phyloP scores from a whole-genome alignment of 1,140 invertebrate genomes.

The Polypedilum vanderplanki region DNA sequence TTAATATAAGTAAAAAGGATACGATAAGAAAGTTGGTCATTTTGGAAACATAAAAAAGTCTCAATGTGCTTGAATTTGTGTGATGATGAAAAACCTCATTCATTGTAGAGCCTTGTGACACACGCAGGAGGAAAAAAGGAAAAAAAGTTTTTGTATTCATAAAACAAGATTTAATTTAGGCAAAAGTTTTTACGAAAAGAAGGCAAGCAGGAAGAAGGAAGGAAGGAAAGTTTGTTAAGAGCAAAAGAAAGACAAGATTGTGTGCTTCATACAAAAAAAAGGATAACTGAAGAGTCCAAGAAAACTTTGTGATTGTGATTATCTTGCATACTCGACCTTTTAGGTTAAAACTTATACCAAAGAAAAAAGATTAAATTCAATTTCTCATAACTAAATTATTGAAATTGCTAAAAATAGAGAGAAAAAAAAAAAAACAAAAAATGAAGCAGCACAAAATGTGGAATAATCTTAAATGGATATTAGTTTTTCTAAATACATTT shows the following conservation, averaged over 20 bases:
- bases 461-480: constrained; percentile 26
- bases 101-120: neutral
- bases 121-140: neutral
- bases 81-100: no score
- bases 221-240: neutral
- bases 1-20: neutral
- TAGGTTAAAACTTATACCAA: no score
- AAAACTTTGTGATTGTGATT: constrained; percentile 10
- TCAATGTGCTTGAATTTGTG: no score
- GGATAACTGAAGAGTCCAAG: neutral
- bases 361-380: no score
- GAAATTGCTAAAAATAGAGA: neutral
- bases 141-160: neutral
- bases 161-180: constrained; percentile 8
- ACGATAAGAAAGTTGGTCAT: neutral
- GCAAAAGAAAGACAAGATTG: neutral
- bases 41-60: no score
- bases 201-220: neutral
- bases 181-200: neutral
- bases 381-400: neutral
- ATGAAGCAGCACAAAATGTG: constrained; percentile 1
- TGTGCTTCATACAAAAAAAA: constrained; percentile 4
- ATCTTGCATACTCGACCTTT: neutral
- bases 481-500: constrained; percentile 27
- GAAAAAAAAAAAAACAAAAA: neutral